Evolutionary conservation across 2,888 invertebrate genomes (phyloP).

Genomic region (Acrobasis suavella): DNA sequence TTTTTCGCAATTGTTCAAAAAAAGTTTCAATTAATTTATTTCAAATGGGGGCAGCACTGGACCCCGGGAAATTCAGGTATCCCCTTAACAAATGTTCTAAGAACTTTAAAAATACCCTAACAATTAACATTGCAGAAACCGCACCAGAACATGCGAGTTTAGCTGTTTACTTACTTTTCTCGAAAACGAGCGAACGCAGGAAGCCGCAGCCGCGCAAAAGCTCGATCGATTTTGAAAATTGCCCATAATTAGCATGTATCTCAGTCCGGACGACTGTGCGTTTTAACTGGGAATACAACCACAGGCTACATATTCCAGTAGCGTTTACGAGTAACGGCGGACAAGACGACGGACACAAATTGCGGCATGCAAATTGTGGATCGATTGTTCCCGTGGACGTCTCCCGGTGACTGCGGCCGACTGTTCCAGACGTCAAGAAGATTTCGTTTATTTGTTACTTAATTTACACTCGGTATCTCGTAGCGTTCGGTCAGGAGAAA

Average conservation of each 20-base stretch:
- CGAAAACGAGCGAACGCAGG: constrained; percentile 64
- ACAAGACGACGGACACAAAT: constrained; percentile 77
- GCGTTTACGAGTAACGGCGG: constrained; percentile 79
- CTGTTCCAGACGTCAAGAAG: constrained; percentile 7
- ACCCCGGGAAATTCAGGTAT: too few relatives aligned
- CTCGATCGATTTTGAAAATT: constrained; percentile 82
- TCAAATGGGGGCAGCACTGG: too few relatives aligned
- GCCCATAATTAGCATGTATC: constrained; percentile 80
- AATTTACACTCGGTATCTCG: background rate
- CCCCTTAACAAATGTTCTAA: background rate
- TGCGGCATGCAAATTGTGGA: constrained; percentile 76
- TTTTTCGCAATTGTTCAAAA: too few relatives aligned
- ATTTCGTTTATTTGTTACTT: background rate
- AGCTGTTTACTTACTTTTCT: constrained; percentile 55
- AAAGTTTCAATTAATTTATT: too few relatives aligned
- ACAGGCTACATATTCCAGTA: constrained; percentile 79
- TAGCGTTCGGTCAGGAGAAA: background rate
- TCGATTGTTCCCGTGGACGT: constrained; percentile 60
- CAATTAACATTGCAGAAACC: constrained; percentile 33
- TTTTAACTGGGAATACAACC: constrained; percentile 74
- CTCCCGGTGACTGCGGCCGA: constrained; percentile 10
- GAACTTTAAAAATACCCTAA: constrained; percentile 1
- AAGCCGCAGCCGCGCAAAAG: constrained; percentile 74
- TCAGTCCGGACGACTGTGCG: constrained; percentile 70
- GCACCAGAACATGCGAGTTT: constrained; percentile 35